Evolutionary conservation across 2,113 vertebrate species (phyloP).

Genomic region (Nibea coibor): DNA sequence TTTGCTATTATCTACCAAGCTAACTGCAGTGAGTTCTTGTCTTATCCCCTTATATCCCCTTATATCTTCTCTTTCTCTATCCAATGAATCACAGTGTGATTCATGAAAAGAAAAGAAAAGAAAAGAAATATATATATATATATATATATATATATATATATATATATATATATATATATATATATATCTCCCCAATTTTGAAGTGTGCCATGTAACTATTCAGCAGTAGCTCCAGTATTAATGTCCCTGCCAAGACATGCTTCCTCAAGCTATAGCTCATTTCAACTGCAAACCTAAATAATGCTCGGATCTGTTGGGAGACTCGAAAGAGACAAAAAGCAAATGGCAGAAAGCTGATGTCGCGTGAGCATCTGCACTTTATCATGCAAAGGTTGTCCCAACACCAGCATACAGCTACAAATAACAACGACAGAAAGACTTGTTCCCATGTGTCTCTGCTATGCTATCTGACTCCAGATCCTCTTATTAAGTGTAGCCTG

Average conservation of each 20-base stretch:
- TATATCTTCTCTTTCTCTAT: conserved; percentile 34
- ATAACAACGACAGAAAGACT: background rate
- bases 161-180: background rate
- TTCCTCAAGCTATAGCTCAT: conserved; percentile 55
- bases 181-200: conserved; percentile 32
- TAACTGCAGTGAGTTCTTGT: background rate
- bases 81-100: background rate
- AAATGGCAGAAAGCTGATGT: conserved; percentile 31
- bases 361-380: conserved; percentile 40
- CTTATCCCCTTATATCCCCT: conserved; percentile 11
- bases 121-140: no score
- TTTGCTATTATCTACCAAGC: conserved; percentile 35
- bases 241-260: conserved; percentile 46
- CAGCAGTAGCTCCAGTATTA: conserved; percentile 49
- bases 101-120: no score
- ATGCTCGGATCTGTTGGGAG: background rate
- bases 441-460: conserved; percentile 18
- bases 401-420: conserved; percentile 28
- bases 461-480: conserved; percentile 11
- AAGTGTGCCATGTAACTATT: conserved; percentile 42
- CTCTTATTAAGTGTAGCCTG: conserved; percentile 33
- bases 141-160: background rate
- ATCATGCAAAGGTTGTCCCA: conserved; percentile 34
- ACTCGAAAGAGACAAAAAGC: conserved; percentile 36
- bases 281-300: conserved; percentile 46